These are phyloP conservation scores for Macrotis lagotis DNA, from an alignment of 2,113 vertebrate genomes.

Conservation along the genomic window DNA sequence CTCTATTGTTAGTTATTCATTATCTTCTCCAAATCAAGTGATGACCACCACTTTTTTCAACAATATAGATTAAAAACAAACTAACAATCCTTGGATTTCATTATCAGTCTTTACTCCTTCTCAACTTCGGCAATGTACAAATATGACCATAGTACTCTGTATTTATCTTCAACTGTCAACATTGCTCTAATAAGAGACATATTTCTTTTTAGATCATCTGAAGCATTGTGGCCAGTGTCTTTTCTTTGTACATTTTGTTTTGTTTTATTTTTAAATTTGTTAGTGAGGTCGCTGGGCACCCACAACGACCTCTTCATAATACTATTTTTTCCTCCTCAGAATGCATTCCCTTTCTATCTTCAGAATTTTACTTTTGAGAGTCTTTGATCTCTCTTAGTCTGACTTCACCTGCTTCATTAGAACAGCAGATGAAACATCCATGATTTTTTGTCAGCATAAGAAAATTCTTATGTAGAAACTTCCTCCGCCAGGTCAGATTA, in stretches of 20 bases:
- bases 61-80: background rate
- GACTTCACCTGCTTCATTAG: background rate
- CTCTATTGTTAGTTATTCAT: background rate
- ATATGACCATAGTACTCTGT: background rate
- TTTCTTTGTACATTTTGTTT: background rate
- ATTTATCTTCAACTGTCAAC: background rate
- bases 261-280: background rate
- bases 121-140: background rate
- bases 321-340: background rate
- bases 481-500: background rate
- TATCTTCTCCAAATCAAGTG: background rate
- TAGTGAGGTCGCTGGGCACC: background rate
- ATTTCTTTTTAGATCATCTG: background rate
- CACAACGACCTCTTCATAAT: background rate
- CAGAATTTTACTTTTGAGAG: background rate
- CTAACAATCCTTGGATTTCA: background rate
- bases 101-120: background rate
- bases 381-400: background rate
- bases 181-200: background rate
- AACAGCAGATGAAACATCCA: background rate
- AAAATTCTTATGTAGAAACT: background rate
- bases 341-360: background rate
- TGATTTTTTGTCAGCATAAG: background rate
- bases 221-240: background rate
- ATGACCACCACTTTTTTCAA: background rate